phyloP scores from a whole-genome alignment of 2,113 vertebrate species.

The Sylvilagus bachmani region DNA sequence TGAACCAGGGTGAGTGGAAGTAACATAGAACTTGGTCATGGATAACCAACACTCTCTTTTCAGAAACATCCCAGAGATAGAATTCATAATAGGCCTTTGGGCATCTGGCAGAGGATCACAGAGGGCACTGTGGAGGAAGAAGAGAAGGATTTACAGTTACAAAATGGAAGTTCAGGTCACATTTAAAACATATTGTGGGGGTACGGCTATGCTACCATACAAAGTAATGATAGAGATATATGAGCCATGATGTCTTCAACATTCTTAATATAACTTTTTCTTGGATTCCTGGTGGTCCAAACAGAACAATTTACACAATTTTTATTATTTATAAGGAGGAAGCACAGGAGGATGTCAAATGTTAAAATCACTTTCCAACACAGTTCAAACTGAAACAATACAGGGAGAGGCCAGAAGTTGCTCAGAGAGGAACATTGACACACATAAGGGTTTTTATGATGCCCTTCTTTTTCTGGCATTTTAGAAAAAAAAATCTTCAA shows the following conservation, averaged over 20 bases:
- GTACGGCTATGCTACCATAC: rapidly evolving
- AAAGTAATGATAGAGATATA: background rate
- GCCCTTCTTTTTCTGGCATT: background rate
- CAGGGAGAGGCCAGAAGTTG: background rate
- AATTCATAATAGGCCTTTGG: background rate
- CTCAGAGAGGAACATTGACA: background rate
- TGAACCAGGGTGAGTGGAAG: background rate
- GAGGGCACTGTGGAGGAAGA: background rate
- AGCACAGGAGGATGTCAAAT: conserved; percentile 48
- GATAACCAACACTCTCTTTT: background rate
- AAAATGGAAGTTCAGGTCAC: background rate
- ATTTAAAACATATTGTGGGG: background rate
- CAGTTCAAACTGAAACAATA: conserved; percentile 46
- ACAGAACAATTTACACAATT: conserved; percentile 39
- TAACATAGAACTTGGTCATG: background rate
- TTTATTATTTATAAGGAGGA: conserved; percentile 66
- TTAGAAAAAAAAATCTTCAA: conserved; percentile 46
- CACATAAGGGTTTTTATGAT: background rate
- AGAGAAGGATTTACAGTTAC: background rate
- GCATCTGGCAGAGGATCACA: background rate
- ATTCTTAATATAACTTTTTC: background rate
- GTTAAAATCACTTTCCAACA: conserved; percentile 74
- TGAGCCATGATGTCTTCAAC: background rate
- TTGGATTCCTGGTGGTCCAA: conserved; percentile 67
- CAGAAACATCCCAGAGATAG: background rate